Conservation (phyloP, 2,888 invertebrate genomes). For the Tuta absoluta region DNA sequence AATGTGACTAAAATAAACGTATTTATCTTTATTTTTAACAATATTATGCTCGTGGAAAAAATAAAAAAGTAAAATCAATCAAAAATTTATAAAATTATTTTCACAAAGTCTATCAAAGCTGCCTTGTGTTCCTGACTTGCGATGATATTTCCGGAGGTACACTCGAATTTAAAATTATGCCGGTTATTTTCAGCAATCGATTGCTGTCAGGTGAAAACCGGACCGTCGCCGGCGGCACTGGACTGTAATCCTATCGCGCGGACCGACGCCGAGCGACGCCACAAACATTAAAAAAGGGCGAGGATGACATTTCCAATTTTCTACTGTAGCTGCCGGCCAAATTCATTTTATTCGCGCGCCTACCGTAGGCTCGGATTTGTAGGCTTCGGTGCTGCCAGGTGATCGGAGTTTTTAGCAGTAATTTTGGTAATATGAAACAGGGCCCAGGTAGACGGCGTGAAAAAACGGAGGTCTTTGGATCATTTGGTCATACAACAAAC, state of each 20-base stretch:
- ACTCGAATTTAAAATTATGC: slow-evolving; percentile 54
- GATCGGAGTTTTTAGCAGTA: neutral
- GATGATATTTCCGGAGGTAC: neutral
- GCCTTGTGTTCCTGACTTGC: neutral
- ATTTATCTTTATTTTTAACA: too few species aligned
- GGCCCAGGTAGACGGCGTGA: too few species aligned
- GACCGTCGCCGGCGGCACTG: slow-evolving; percentile 51
- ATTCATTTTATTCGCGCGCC: slow-evolving; percentile 78
- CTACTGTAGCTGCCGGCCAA: slow-evolving; percentile 76
- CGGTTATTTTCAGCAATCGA: slow-evolving; percentile 62
- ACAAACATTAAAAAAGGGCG: slow-evolving; percentile 80
- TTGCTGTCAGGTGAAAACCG: slow-evolving; percentile 52
- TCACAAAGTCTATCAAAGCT: neutral
- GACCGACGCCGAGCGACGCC: slow-evolving; percentile 49
- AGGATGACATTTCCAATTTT: slow-evolving; percentile 83
- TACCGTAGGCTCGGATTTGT: slow-evolving; percentile 74
- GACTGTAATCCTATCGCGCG: slow-evolving; percentile 67
- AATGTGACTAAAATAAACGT: too few species aligned
- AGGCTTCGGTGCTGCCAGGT: slow-evolving; percentile 38
- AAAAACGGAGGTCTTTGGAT: too few species aligned
- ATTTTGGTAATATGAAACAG: too few species aligned
- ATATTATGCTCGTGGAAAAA: too few species aligned
- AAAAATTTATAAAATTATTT: neutral
- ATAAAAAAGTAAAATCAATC: too few species aligned
- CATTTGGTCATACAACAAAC: neutral